Conservation (phyloP, 2,113 vertebrate species). For the Hyperopisus bebe region DNA sequence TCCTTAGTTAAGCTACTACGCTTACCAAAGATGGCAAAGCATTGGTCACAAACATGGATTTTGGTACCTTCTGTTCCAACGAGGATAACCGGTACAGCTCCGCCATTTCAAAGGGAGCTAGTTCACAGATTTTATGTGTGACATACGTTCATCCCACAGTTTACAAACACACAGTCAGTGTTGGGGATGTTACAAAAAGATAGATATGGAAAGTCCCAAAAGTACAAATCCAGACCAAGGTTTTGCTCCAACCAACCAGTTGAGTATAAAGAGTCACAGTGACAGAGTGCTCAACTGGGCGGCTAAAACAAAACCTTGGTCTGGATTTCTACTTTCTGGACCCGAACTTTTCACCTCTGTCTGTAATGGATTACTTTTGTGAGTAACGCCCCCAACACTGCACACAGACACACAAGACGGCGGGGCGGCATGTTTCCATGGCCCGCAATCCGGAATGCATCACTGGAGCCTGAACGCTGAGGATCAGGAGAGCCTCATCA, state of each 20-base stretch:
- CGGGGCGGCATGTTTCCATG: neutral
- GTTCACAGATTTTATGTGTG: too few relatives aligned
- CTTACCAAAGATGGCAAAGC: neutral
- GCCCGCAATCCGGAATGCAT: neutral
- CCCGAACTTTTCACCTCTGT: too few relatives aligned
- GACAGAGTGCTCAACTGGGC: too few relatives aligned
- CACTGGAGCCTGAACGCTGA: neutral
- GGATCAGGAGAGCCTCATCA: neutral
- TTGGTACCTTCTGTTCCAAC: neutral
- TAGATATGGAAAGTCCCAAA: neutral
- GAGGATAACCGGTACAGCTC: neutral
- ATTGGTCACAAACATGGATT: neutral
- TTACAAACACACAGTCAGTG: too few relatives aligned
- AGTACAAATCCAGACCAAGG: neutral
- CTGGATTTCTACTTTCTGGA: too few relatives aligned
- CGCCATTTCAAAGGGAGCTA: neutral
- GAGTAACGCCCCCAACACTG: neutral
- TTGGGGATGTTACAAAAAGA: too few relatives aligned
- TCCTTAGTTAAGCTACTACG: neutral
- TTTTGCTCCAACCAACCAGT: too few relatives aligned
- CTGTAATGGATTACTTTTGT: too few relatives aligned
- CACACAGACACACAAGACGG: neutral
- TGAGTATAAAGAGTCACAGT: too few relatives aligned
- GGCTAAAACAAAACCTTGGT: too few relatives aligned
- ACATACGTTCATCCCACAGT: too few relatives aligned